Percentiles rank a stretch among this genome's conserved stretches.
Conservation (phyloP, 2,797 vertebrate genomes). For the Pristis pectinata region DNA sequence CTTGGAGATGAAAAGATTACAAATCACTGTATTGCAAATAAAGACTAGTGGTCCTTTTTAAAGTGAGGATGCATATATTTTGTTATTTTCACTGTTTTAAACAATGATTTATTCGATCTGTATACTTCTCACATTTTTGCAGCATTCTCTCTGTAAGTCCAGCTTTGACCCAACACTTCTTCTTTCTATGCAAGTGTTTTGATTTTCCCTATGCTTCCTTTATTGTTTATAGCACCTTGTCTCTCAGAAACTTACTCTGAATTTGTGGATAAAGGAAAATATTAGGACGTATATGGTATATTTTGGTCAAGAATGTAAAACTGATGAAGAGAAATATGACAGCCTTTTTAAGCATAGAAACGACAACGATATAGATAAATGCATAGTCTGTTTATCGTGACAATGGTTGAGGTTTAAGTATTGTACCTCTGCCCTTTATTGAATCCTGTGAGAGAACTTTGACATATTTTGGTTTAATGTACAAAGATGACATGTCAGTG, state of each 20-base stretch:
- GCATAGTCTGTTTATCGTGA: neutral
- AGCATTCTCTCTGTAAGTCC: neutral
- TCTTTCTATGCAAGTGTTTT: neutral
- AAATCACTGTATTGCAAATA: neutral
- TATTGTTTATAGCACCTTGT: too few relatives aligned
- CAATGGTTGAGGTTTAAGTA: too few relatives aligned
- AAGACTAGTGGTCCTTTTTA: neutral
- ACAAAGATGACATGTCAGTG: neutral
- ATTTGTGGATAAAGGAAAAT: too few relatives aligned
- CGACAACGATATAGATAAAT: neutral
- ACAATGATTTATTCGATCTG: neutral
- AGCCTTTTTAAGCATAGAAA: neutral
- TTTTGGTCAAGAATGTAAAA: neutral
- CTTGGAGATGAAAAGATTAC: neutral
- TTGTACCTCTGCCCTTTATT: neutral
- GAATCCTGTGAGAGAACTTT: neutral
- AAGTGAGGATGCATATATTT: slow-evolving; percentile 40
- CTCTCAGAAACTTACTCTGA: too few relatives aligned
- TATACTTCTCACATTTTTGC: neutral
- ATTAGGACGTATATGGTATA: neutral
- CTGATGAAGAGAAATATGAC: neutral
- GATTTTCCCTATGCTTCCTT: too few relatives aligned
- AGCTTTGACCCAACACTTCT: neutral
- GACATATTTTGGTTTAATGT: neutral
- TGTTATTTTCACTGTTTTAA: neutral